Percentiles rank a stretch among this genome's conserved stretches.
phyloP scores from a whole-genome alignment of 2,113 vertebrate species.

The Amphiprion percula region DNA sequence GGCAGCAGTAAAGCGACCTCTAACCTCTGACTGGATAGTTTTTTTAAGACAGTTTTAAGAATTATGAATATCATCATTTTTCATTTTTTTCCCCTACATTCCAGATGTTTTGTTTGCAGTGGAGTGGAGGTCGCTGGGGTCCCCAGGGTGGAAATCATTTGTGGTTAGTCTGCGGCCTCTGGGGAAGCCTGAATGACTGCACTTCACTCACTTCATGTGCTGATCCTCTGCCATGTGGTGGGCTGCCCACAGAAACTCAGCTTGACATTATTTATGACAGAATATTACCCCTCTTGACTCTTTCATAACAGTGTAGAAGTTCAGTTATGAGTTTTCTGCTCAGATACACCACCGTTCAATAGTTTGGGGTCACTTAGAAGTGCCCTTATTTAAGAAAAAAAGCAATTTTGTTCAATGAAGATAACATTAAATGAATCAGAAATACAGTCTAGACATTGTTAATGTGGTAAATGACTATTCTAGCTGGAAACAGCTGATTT shows the following conservation, averaged over 20 bases:
- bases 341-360: not conserved
- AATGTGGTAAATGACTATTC: too few species aligned
- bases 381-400: too few species aligned
- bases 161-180: constrained; percentile 62
- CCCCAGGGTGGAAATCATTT: constrained; percentile 32
- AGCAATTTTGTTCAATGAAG: too few species aligned
- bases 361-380: too few species aligned
- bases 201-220: not conserved
- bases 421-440: too few species aligned
- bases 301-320: constrained; percentile 17
- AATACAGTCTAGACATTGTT: too few species aligned
- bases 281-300: constrained; percentile 32
- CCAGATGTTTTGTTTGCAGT: not conserved
- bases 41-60: not conserved
- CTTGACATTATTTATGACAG: constrained; percentile 10
- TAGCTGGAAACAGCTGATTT: too few species aligned
- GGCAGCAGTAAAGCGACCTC: not conserved
- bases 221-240: constrained; percentile 28
- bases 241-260: constrained; percentile 63
- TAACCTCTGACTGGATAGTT: not conserved
- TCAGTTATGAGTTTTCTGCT: not conserved
- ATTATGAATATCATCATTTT: not conserved
- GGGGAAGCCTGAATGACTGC: constrained; percentile 48
- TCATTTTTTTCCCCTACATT: not conserved
- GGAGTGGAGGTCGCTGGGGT: not conserved